Evolutionary conservation across 1,140 invertebrate species (phyloP), one percentile per base, ranked within the genome.

Genomic region (Pseudachorutes palmiensis): DNA sequence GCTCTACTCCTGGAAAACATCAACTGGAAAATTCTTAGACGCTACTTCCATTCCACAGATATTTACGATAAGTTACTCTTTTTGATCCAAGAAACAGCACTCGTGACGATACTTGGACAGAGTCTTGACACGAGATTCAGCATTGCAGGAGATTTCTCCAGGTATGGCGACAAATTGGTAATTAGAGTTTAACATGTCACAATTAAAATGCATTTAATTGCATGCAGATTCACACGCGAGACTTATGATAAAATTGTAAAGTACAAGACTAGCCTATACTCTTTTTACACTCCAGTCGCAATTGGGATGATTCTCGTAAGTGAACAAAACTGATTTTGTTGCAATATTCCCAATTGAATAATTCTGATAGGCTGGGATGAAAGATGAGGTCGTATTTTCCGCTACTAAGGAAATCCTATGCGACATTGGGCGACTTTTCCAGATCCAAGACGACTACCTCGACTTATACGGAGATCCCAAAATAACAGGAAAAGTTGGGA

Each of bases 371-470:
- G 62, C 22, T 5, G 62, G 41, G 3, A 31, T 55, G 26, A 9
- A 29, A 28, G 31, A 49, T 9, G 3, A 49, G 28, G 26, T 26
- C 16, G 12, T 12, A 12, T 49, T 5, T 12, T 2, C 41, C 12
- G 28, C 2, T 19, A 30, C 29, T 3, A 91, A 92, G 78, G 87
- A 84, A 0, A 92, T 98, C 75, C 78, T 97, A 0, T 76, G 97
- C 30, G 87, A 95, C 80, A 96, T 98, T 86, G 95, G 96, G 26
- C 86, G 91, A 74, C 94, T 94, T 75, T 98, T 90, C 76, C 95
- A 98, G 86, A 88, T 85, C 45, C 83, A 95, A 85, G 91, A 99
- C 80, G 96, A 98, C 77, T 97, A 89, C 77, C 81, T 98, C 16
- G 94, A 98, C 78, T 94, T 90, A 76, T 98, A 89, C 78, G 94